Evolutionary conservation across 2,888 invertebrate species (phyloP).

Genomic region (Chorisops tibialis): DNA sequence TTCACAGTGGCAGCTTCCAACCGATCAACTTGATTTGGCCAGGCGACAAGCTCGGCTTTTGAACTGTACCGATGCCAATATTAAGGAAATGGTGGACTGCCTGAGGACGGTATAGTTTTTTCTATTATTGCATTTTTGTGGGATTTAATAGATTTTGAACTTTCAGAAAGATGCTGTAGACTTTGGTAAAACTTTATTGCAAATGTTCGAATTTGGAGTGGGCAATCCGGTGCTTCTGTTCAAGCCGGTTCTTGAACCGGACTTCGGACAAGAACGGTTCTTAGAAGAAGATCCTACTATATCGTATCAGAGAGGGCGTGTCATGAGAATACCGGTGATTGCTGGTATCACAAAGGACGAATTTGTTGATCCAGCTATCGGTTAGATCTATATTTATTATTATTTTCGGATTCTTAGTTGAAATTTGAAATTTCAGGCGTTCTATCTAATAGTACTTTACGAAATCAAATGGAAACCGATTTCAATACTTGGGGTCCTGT

Average conservation of each 20-base stretch:
- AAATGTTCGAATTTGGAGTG: constrained; percentile 25
- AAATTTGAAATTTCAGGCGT: constrained; percentile 48
- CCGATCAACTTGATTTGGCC: constrained; percentile 57
- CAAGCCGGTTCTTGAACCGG: constrained; percentile 62
- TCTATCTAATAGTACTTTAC: constrained; percentile 54
- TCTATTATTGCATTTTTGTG: not conserved
- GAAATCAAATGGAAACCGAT: constrained; percentile 54
- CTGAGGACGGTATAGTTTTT: constrained; percentile 47
- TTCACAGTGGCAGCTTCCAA: constrained; percentile 53
- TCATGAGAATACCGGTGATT: constrained; percentile 62
- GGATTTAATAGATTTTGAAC: not conserved
- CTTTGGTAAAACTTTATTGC: constrained; percentile 14
- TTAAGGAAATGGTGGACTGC: constrained; percentile 57
- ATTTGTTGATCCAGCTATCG: constrained; percentile 58
- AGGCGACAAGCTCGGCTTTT: constrained; percentile 60
- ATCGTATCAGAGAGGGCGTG: constrained; percentile 56
- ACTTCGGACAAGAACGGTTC: constrained; percentile 64
- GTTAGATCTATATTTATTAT: constrained; percentile 52
- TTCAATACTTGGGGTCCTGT: constrained; percentile 60
- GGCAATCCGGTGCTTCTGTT: constrained; percentile 52
- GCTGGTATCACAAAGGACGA: constrained; percentile 64
- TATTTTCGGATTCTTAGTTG: constrained; percentile 43
- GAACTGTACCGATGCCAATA: constrained; percentile 57
- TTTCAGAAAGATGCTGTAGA: constrained; percentile 27
- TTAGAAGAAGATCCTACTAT: constrained; percentile 58